These are phyloP conservation scores for Resseliella maxima DNA, from an alignment of 2,888 invertebrate species.

Conservation along the genomic window DNA sequence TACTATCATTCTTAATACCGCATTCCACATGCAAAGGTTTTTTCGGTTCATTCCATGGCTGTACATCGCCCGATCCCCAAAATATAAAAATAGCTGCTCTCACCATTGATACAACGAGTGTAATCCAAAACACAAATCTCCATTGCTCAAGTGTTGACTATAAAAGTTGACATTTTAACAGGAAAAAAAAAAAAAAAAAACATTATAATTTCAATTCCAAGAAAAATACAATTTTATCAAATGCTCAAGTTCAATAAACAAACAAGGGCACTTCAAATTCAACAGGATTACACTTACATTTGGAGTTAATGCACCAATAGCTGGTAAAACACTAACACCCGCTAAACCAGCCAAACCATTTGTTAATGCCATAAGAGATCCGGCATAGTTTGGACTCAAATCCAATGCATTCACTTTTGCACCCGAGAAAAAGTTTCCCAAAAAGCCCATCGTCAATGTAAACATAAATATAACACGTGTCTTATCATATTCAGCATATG, in stretches of 20 bases:
- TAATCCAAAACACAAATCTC: conserved; percentile 84
- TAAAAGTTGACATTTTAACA: too few relatives aligned
- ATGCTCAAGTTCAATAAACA: background rate
- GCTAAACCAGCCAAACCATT: conserved; percentile 77
- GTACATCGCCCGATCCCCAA: conserved; percentile 80
- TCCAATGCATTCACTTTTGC: conserved; percentile 78
- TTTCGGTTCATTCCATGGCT: conserved; percentile 76
- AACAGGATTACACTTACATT: background rate
- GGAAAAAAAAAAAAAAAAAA: too few relatives aligned
- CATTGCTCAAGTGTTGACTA: conserved; percentile 76
- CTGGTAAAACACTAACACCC: conserved; percentile 69
- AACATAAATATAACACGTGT: conserved; percentile 70
- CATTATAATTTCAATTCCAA: conserved; percentile 60
- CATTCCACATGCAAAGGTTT: too few relatives aligned
- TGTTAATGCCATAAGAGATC: conserved; percentile 76
- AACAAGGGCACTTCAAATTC: too few relatives aligned
- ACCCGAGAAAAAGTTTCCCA: conserved; percentile 78
- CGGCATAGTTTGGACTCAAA: conserved; percentile 75
- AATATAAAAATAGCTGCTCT: conserved; percentile 77
- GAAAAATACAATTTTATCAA: background rate
- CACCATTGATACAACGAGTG: conserved; percentile 74
- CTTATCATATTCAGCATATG: conserved; percentile 76
- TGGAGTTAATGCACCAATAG: background rate
- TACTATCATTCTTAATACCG: too few relatives aligned
- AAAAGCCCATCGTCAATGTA: conserved; percentile 76